Evolutionary conservation across 2,797 vertebrate species (phyloP), one percentile per base, ranked within the genome.

Genomic region (Chloroceryle amazona): DNA sequence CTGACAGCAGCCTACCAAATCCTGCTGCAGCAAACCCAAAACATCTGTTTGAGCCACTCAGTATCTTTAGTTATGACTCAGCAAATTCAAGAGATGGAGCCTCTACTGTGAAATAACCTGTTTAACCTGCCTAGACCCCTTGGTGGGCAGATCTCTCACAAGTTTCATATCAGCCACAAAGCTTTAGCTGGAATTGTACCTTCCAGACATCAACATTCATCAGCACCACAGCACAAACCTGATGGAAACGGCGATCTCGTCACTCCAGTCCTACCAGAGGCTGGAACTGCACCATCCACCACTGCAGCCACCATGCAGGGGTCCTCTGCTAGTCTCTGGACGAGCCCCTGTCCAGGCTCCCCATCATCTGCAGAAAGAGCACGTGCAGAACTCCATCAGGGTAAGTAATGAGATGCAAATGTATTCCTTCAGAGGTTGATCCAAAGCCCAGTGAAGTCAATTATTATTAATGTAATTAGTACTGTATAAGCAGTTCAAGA

Each of bases 391-490:
- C 85, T 86, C 84, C 80, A 61, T 54, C 41, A 80, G 90, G 33
- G 33, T 31, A 51, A 76, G 29, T 76, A 95, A 97, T 66, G 81
- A 95, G 86, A 96, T 94, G 95, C 68, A 96, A 96, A 96, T 92
- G 13, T 84, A 96, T 96, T 94, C 95, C 20, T 84, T 89, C 81
- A 52, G 93, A 93, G 88, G 73, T 46, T 95, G 86, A 86, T 86
- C 90, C 90, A 92, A 95, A 95, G 86, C 90, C 90, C 93, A 92
- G 66, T 76, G 90, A 94, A 94, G 93, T 95, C 88, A 93, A 95
- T 97, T 96, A 96, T 76, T 95, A 96, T 95, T 95, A 93, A 95
- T 82, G 88, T 71, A 96, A 96, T 96, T 95, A 96, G 87, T 93
- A 93, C 76, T 12, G 29, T 93, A 73, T 86, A 92, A 95, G 86